Conservation (phyloP, 2,888 invertebrate genomes). For the Amblyteles armatorius region DNA sequence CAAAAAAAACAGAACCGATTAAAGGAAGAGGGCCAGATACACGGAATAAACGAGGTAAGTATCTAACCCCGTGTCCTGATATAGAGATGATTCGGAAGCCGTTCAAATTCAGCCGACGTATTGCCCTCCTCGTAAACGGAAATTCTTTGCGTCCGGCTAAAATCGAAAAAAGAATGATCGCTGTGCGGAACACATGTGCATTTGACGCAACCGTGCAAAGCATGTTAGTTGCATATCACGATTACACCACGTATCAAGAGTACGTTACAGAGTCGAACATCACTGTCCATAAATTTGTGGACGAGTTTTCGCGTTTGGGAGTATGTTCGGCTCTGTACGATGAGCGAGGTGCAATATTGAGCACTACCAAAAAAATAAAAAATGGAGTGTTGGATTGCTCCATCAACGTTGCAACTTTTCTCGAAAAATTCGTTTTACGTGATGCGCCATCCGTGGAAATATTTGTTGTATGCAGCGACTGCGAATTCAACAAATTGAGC, state of each 20-base stretch:
- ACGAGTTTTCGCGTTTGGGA: constrained; percentile 35
- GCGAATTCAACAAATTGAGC: not conserved
- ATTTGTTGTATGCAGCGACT: not conserved
- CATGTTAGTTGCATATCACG: constrained; percentile 46
- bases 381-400: constrained; percentile 33
- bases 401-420: constrained; percentile 33
- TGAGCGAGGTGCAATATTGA: constrained; percentile 14
- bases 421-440: constrained; percentile 9
- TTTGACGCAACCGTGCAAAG: constrained; percentile 45
- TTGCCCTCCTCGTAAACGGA: constrained; percentile 43
- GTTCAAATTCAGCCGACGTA: constrained; percentile 30
- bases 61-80: constrained; percentile 3
- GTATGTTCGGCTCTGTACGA: not conserved
- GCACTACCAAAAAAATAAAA: constrained; percentile 12
- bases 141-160: constrained; percentile 42
- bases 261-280: constrained; percentile 34
- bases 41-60: not conserved
- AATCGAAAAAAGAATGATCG: constrained; percentile 31
- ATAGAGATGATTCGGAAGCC: not conserved
- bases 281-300: constrained; percentile 43
- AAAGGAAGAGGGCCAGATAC: no score
- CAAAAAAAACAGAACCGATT: constrained; percentile 21
- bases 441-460: constrained; percentile 2
- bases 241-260: constrained; percentile 45
- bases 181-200: constrained; percentile 53